Evolutionary conservation across 2,888 invertebrate genomes (phyloP).

Genomic region (Emmelina monodactyla): DNA sequence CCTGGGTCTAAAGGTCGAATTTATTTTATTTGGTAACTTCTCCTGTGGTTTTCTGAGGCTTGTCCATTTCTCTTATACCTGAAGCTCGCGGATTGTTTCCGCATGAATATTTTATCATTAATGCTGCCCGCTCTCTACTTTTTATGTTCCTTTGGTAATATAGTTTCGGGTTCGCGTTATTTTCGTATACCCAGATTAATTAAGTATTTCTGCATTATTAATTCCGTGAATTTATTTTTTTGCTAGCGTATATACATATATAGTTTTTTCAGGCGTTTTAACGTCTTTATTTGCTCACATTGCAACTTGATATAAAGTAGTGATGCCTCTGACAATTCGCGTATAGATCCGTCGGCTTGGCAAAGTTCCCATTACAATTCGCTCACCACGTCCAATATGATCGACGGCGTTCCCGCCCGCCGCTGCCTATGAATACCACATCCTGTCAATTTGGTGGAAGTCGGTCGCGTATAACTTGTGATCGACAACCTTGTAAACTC

Average conservation of each 20-base stretch:
- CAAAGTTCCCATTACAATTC: no score
- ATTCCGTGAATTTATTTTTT: no score
- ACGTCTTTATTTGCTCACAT: neutral
- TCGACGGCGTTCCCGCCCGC: no score
- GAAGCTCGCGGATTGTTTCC: conserved; percentile 28
- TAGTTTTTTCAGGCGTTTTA: neutral
- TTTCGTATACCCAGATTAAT: no score
- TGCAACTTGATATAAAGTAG: neutral
- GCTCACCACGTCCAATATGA: no score
- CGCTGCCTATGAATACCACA: no score
- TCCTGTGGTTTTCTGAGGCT: neutral
- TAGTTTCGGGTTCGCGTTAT: neutral
- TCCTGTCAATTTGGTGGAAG: no score
- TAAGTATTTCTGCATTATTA: no score
- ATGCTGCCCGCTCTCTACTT: conserved; percentile 21
- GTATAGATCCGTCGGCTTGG: no score
- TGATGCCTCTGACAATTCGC: no score
- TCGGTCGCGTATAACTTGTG: no score
- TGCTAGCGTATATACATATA: conserved; percentile 4
- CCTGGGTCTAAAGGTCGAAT: conserved; percentile 17
- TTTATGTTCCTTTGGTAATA: neutral
- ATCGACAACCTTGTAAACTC: no score
- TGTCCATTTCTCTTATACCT: neutral
- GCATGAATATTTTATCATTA: conserved; percentile 41
- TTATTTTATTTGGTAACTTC: conserved; percentile 6